Evolutionary conservation across 1,140 invertebrate genomes (phyloP).

Genomic region (Daktulosphaira vitifoliae): DNA sequence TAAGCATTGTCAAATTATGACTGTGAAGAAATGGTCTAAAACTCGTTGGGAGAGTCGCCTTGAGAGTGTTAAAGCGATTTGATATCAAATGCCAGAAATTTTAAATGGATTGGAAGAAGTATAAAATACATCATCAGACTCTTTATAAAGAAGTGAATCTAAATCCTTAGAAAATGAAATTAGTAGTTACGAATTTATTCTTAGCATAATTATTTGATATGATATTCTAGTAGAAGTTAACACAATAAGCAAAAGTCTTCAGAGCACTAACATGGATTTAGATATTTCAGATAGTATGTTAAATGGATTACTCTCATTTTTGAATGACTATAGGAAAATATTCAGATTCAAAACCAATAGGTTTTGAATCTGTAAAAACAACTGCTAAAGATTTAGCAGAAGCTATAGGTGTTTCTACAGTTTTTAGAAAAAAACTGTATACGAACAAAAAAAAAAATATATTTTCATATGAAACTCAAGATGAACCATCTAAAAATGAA

Average conservation of each 20-base stretch:
- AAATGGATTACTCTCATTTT: not conserved
- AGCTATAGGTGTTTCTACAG: constrained; percentile 3
- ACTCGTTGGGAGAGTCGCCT: not conserved
- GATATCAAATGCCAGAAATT: constrained; percentile 15
- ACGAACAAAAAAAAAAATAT: constrained; percentile 7
- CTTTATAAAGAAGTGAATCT: constrained; percentile 18
- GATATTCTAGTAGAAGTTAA: constrained; percentile 34
- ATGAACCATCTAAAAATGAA: constrained; percentile 15
- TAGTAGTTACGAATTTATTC: constrained; percentile 21
- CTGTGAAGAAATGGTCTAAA: constrained; percentile 9
- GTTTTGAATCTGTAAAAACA: constrained; percentile 10
- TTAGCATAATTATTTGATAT: constrained; percentile 30
- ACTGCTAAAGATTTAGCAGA: constrained; percentile 12
- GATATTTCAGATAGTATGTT: not conserved
- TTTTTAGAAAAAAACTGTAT: not conserved
- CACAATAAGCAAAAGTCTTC: constrained; percentile 14
- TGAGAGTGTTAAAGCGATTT: constrained; percentile 25
- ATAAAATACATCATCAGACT: not conserved
- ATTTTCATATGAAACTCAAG: constrained; percentile 1
- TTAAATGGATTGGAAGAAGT: constrained; percentile 8
- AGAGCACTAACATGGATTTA: not conserved
- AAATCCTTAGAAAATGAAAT: constrained; percentile 18
- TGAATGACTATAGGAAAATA: constrained; percentile 3
- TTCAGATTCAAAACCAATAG: no score
- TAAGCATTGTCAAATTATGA: constrained; percentile 19